Evolutionary conservation across 2,113 vertebrate species (phyloP), one percentile per base, ranked within the genome.

Genomic region (Alligator mississippiensis): DNA sequence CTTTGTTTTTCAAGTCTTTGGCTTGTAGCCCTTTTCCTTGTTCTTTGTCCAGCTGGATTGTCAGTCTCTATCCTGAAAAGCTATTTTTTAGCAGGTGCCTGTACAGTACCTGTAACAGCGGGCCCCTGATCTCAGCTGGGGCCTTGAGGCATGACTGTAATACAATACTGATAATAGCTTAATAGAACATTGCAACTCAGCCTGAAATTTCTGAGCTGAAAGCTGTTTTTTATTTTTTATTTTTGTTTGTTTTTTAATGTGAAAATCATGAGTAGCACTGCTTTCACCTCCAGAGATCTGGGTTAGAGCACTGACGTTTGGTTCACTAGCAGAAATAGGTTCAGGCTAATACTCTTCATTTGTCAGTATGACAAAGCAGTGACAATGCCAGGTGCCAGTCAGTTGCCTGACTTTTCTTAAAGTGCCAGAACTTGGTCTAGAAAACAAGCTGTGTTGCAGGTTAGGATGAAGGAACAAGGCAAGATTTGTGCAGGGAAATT

Each of bases 171-270:
- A 57, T 84, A 84, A 96, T 94, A 79, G 90, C 88, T 93, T 91
- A 92, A 95, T 93, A 96, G 93, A 88, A 66, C 74, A 47, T 91
- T 74, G 93, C 92, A 90, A 9, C 95, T 91, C 94, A 92, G 91
- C 27, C 84, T 86, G 88, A 58, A 80, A 68, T 83, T 90, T 85
- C 96, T 90, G 93, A 91, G 79, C 60, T 54, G 89, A 27, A 62
- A 27, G 11, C 79, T 80, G 60, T 57, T 90, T 66, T 77, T 89
- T 87, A 58, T 59, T 93, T 47, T 7, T 47, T 47, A 9, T 9
- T 47, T 7, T 47, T 47, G 7, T 47, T 47, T n/a, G n/a, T n/a
- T 47, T 47, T 47, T 47, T 47, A 47, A 47, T 47, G 22, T 47
- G 94, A 22, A 54, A 76, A 55, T 90, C 86, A 84, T 66, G 60